Evolutionary conservation across 2,113 vertebrate genomes (phyloP), one percentile per base, ranked within the genome.

Genomic region (Heterotis niloticus): DNA sequence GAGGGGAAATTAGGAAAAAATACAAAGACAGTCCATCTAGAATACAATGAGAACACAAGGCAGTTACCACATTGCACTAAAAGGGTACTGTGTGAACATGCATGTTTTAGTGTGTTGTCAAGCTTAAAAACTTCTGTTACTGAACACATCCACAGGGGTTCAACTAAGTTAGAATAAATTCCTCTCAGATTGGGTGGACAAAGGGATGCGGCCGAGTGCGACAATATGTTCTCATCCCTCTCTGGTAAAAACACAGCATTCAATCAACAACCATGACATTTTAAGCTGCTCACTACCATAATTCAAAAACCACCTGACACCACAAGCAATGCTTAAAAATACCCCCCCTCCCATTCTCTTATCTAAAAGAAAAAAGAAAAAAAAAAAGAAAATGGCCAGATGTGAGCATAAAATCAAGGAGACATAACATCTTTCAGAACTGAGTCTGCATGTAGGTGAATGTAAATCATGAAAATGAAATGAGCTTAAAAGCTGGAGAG

Each of bases 71-170:
- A 69, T 81, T 75, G 34, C 66, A 84, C 82, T 80, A 70, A 29
- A 78, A 24, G 73, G 77, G 75, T 73, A 82, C 62, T 65, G 79
- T 69, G 83, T 82, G 71, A 89, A 87, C 91, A 92, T 92, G 90
- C 90, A 85, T 68, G 74, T 88, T 85, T 90, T 84, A 84, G 70
- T 81, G 81, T 83, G 77, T 82, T 74, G 87, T 78, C 82, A 86
- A 90, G 84, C 81, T 76, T 34, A 59, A 60, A 26, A 78, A 18
- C 64, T 83, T 82, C 78, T 56, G 77, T 59, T 65, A 62, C 87
- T 79, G 56, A 83, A 80, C 80, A 82, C 79, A 87, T 87, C 86
- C 88, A 91, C 88, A 88, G 84, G 86, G 83, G 78, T 44, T 54
- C 84, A 82, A 80, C 64, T 51, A 80, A 86, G 62, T 64, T 77